Percentiles rank a stretch among this genome's conserved stretches.
phyloP scores from a whole-genome alignment of 2,888 invertebrate species.

The Linyphia triangularis region DNA sequence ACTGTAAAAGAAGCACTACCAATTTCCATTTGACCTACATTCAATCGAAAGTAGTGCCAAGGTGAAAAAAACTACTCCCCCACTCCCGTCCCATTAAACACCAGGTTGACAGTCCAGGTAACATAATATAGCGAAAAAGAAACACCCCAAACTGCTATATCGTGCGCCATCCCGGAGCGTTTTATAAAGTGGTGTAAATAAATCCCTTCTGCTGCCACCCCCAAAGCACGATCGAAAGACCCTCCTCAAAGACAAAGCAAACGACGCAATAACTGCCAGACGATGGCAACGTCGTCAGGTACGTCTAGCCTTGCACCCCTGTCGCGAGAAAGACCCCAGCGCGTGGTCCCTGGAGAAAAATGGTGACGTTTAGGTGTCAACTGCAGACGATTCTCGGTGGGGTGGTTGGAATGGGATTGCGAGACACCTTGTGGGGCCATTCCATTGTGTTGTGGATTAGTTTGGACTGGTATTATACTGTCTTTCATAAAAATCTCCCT shows the following conservation, averaged over 20 bases:
- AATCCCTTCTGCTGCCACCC: background rate
- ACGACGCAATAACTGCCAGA: constrained; percentile 49
- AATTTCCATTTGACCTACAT: constrained; percentile 18
- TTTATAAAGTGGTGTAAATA: constrained; percentile 36
- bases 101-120: background rate
- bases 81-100: background rate
- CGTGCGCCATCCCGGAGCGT: background rate
- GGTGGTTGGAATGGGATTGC: constrained; percentile 30
- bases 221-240: background rate
- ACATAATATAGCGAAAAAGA: constrained; percentile 13
- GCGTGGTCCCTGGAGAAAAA: constrained; percentile 43
- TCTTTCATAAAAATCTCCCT: too few relatives aligned
- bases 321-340: constrained; percentile 22
- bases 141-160: constrained; percentile 6
- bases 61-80: background rate
- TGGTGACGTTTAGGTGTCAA: constrained; percentile 60
- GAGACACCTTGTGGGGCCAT: constrained; percentile 31
- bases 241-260: constrained; percentile 11
- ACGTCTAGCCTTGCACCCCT: background rate
- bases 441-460: background rate
- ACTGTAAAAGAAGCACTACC: background rate
- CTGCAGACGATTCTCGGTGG: constrained; percentile 11
- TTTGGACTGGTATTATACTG: background rate
- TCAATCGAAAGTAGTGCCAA: constrained; percentile 1
- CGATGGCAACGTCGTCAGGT: constrained; percentile 23